These are phyloP conservation scores for Lepidurus apus DNA, from an alignment of 1,140 invertebrate genomes.

Conservation along the genomic window DNA sequence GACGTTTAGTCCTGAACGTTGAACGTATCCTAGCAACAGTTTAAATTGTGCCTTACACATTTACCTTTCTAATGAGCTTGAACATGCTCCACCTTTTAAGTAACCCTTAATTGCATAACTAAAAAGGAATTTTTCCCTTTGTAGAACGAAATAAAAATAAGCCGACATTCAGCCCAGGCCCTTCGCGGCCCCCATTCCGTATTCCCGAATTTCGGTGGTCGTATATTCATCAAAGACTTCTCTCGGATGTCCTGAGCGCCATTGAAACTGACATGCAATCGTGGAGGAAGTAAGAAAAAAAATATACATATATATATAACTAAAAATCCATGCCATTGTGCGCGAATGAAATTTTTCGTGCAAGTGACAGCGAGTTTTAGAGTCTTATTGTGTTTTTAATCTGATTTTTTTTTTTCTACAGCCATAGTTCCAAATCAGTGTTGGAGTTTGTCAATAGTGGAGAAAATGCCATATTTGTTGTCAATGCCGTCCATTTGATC, in stretches of 20 bases:
- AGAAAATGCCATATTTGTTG: constrained; percentile 97
- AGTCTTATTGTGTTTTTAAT: neutral
- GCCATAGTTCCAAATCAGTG: constrained; percentile 92
- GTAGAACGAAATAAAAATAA: constrained; percentile 25
- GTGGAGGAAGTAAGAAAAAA: constrained; percentile 61
- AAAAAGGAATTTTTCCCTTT: neutral
- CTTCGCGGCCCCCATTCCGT: constrained; percentile 90
- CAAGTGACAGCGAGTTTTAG: neutral
- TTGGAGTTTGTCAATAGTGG: constrained; percentile 96
- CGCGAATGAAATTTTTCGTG: no score
- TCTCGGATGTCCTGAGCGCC: constrained; percentile 94
- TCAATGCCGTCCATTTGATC: constrained; percentile 98
- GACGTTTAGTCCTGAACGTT: no score
- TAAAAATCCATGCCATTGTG: no score
- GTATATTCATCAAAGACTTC: constrained; percentile 90
- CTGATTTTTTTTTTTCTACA: constrained; percentile 47
- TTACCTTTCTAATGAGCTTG: no score
- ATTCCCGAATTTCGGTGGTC: constrained; percentile 99
- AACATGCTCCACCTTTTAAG: neutral
- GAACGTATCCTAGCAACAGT: neutral
- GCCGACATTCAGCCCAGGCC: constrained; percentile 91
- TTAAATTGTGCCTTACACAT: neutral
- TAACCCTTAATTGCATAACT: neutral
- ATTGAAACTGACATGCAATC: constrained; percentile 96
- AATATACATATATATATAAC: neutral